Percentiles rank a stretch among this genome's conserved stretches.
Conservation (phyloP, 2,113 vertebrate genomes). For the Stegastes partitus region DNA sequence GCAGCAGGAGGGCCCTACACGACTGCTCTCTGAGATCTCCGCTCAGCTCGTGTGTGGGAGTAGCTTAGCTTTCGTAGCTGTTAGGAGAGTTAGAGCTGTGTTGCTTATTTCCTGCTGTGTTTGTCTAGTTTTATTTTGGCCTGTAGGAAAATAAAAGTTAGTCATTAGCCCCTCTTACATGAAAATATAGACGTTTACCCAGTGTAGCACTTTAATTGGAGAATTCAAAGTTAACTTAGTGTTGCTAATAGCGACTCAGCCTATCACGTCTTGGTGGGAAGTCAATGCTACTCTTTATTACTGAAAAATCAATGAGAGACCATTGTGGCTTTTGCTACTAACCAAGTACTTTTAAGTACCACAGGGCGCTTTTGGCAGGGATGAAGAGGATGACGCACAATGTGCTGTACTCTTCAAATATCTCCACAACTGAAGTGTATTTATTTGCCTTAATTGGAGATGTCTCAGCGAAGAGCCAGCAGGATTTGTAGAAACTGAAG, state of each 20-base stretch:
- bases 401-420: conserved; percentile 4
- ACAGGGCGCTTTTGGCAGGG: conserved; percentile 25
- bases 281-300: conserved; percentile 29
- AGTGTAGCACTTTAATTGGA: conserved; percentile 53
- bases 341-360: conserved; percentile 15
- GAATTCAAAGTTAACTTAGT: conserved; percentile 47
- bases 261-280: conserved; percentile 20
- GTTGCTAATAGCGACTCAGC: conserved; percentile 22
- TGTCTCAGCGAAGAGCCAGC: conserved; percentile 19
- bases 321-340: conserved; percentile 26
- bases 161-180: conserved; percentile 26
- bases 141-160: conserved; percentile 45
- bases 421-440: not conserved
- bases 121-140: conserved; percentile 29
- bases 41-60: conserved; percentile 57
- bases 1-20: conserved; percentile 67
- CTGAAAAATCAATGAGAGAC: conserved; percentile 33
- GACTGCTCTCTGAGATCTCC: conserved; percentile 54
- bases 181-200: conserved; percentile 56
- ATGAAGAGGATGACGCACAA: not conserved
- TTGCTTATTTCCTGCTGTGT: conserved; percentile 42
- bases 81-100: conserved; percentile 18
- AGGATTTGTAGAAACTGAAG: conserved; percentile 26
- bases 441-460: conserved; percentile 30
- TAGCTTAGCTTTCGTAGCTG: conserved; percentile 56